Evolutionary conservation across 2,888 invertebrate genomes (phyloP).

Genomic region (Carcina quercana): DNA sequence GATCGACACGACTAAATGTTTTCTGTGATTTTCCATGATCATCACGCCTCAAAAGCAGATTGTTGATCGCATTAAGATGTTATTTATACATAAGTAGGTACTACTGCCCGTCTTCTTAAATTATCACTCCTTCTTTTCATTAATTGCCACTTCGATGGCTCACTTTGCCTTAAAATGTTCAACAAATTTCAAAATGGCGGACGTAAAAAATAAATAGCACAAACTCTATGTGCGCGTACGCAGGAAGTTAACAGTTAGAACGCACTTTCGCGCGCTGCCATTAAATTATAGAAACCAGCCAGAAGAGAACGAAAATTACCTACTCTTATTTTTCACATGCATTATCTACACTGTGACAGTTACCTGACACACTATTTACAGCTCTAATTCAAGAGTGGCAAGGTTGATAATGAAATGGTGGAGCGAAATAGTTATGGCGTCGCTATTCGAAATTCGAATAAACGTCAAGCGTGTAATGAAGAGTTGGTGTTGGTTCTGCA

Average conservation of each 20-base stretch:
- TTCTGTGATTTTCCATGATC: too few relatives aligned
- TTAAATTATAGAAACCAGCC: conserved; percentile 4
- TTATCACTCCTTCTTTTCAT: too few relatives aligned
- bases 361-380: conserved; percentile 13
- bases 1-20: too few relatives aligned
- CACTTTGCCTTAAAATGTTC: too few relatives aligned
- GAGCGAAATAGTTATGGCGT: conserved; percentile 18
- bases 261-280: conserved; percentile 26
- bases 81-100: too few relatives aligned
- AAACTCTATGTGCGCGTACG: too few relatives aligned
- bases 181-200: too few relatives aligned
- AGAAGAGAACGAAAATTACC: conserved; percentile 5
- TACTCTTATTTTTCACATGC: conserved; percentile 20
- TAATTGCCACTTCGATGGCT: too few relatives aligned
- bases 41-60: too few relatives aligned
- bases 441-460: conserved; percentile 36
- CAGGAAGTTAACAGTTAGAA: conserved; percentile 18
- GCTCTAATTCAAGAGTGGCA: conserved; percentile 16
- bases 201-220: too few relatives aligned
- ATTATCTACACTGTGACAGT: neutral
- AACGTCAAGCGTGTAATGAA: neutral
- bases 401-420: conserved; percentile 17
- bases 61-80: too few relatives aligned
- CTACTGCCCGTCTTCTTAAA: too few relatives aligned
- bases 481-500: neutral